Evolutionary conservation across 30 jellyfish, hydroid and myxozoan genomes (phyloP).

Genomic region (Pelagia noctiluca): DNA sequence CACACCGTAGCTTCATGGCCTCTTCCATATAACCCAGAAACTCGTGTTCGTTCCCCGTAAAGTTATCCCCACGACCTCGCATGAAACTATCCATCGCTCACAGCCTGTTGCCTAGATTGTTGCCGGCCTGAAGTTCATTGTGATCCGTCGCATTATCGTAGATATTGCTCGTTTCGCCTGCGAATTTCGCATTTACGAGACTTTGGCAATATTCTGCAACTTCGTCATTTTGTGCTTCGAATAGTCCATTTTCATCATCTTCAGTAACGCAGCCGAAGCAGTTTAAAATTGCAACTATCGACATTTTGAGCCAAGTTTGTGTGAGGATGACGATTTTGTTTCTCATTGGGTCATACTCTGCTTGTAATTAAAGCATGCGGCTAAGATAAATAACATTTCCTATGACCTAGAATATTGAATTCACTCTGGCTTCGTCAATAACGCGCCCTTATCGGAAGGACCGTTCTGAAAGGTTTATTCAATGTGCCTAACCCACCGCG

Average conservation of each 20-base stretch:
- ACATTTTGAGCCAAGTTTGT: too few species aligned
- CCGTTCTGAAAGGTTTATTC: too few species aligned
- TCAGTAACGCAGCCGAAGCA: constrained; percentile 63
- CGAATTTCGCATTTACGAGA: constrained; percentile 31
- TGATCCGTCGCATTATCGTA: constrained; percentile 43
- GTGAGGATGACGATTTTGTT: too few species aligned
- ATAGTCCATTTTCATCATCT: constrained; percentile 40
- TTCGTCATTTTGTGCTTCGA: constrained; percentile 34
- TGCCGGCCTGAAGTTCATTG: constrained; percentile 9
- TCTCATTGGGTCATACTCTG: too few species aligned
- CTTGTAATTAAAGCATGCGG: too few species aligned
- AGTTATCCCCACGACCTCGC: constrained; percentile 38
- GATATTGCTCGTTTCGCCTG: constrained; percentile 65
- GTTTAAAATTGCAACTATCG: constrained; percentile 3
- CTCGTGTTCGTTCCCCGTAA: constrained; percentile 64
- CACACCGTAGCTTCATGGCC: constrained; percentile 37
- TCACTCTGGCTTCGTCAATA: too few species aligned
- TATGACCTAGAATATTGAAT: too few species aligned
- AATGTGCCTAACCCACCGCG: too few species aligned
- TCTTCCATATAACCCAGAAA: constrained; percentile 30
- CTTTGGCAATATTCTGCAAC: constrained; percentile 27
- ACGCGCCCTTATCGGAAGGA: too few species aligned
- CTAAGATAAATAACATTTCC: too few species aligned
- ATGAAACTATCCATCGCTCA: constrained; percentile 37
- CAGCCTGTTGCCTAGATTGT: constrained; percentile 37